Percentiles rank a stretch among this genome's conserved stretches.
phyloP scores from a whole-genome alignment of 2,888 invertebrate species.

The Spisula subtruncata region DNA sequence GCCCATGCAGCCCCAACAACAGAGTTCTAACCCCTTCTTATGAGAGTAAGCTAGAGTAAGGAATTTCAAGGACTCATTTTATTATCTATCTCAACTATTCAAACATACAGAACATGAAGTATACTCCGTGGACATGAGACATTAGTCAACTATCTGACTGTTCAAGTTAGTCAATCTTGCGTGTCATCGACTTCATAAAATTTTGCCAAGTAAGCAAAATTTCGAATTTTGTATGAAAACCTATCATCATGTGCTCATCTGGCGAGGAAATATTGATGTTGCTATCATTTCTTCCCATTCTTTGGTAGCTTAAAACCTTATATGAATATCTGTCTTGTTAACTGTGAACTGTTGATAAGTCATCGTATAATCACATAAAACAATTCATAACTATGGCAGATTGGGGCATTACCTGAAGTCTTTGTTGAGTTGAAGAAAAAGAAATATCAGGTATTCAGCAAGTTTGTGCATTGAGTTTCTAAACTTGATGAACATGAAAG shows the following conservation, averaged over 20 bases:
- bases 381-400: background rate
- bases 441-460: background rate
- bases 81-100: background rate
- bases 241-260: background rate
- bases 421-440: background rate
- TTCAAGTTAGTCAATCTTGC: background rate
- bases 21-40: constrained; percentile 84
- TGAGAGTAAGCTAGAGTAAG: constrained; percentile 66
- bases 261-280: background rate
- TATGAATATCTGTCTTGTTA: background rate
- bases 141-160: background rate
- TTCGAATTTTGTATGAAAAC: background rate
- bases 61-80: background rate
- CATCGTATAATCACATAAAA: background rate
- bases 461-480: background rate
- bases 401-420: background rate
- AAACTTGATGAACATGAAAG: background rate
- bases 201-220: background rate
- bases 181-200: background rate
- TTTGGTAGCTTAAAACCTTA: background rate
- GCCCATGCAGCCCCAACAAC: constrained; percentile 74
- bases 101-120: background rate
- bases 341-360: background rate
- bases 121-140: background rate
- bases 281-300: background rate